These are phyloP conservation scores for Tolmerus cingulatus DNA, from an alignment of 2,888 invertebrate species.

Conservation along the genomic window DNA sequence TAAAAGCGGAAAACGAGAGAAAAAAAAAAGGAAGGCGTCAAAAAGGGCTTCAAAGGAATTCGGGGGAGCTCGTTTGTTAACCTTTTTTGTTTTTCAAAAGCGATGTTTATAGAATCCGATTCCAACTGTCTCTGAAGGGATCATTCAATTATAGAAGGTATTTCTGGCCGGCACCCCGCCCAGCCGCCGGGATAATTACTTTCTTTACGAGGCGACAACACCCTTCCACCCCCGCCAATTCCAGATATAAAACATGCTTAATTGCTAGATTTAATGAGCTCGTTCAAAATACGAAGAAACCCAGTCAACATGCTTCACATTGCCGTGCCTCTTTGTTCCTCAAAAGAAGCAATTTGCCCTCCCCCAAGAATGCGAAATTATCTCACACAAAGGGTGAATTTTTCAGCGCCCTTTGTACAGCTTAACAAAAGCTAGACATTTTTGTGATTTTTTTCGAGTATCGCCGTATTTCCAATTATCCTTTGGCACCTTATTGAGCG, in stretches of 20 bases:
- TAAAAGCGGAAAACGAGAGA: neutral
- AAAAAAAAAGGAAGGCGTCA: neutral
- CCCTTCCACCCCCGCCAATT: neutral
- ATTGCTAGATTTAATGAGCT: neutral
- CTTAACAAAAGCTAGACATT: neutral
- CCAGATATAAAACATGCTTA: neutral
- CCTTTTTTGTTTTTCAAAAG: neutral
- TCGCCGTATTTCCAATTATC: neutral
- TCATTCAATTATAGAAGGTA: constrained; percentile 23
- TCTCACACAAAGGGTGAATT: neutral
- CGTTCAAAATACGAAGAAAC: neutral
- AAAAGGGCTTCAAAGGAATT: constrained; percentile 11
- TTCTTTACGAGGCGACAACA: neutral
- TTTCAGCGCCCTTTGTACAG: neutral
- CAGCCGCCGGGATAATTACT: neutral
- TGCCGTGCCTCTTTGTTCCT: neutral
- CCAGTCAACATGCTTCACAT: neutral
- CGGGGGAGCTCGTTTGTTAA: constrained; percentile 8
- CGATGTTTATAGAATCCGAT: neutral
- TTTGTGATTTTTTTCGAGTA: neutral
- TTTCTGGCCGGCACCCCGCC: neutral
- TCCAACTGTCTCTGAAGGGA: neutral
- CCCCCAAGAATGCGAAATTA: neutral
- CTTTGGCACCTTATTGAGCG: neutral
- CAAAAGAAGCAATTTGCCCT: neutral